Conservation (phyloP, 1,140 invertebrate species). For the Arion vulgaris region DNA sequence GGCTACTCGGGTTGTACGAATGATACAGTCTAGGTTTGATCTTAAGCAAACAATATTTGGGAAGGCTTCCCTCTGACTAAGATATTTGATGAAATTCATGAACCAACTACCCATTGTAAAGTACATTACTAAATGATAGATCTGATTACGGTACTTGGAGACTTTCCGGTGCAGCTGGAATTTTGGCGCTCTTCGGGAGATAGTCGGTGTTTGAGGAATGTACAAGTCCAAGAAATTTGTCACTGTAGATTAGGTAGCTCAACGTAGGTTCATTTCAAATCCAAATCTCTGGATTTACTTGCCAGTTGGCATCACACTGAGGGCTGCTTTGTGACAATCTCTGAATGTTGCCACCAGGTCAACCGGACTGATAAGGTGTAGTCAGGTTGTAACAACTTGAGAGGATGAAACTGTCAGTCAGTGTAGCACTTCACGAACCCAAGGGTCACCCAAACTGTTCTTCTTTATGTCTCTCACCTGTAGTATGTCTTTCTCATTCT, state of each 20-base stretch:
- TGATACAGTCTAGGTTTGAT: background rate
- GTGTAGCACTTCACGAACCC: background rate
- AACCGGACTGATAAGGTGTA: background rate
- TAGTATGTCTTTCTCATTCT: background rate
- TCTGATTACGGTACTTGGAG: background rate
- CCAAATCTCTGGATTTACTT: background rate
- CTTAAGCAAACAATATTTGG: background rate
- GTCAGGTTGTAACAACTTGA: background rate
- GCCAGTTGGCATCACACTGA: background rate
- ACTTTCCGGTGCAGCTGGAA: background rate
- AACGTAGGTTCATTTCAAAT: background rate
- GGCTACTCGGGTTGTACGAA: background rate
- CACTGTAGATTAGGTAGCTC: slow-evolving; percentile 2
- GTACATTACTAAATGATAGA: slow-evolving; percentile 8
- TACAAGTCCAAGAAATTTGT: background rate
- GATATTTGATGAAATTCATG: background rate
- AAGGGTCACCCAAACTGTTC: background rate
- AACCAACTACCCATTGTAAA: background rate
- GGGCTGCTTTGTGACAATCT: background rate
- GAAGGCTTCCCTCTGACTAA: background rate
- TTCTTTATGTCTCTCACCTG: background rate
- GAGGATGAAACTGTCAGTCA: background rate
- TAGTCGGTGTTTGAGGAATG: background rate
- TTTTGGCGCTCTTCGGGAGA: background rate
- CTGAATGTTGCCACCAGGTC: background rate